Base-by-base conservation (phyloP, 2,888 invertebrate species). In the Subacronicta megacephala region DNA sequence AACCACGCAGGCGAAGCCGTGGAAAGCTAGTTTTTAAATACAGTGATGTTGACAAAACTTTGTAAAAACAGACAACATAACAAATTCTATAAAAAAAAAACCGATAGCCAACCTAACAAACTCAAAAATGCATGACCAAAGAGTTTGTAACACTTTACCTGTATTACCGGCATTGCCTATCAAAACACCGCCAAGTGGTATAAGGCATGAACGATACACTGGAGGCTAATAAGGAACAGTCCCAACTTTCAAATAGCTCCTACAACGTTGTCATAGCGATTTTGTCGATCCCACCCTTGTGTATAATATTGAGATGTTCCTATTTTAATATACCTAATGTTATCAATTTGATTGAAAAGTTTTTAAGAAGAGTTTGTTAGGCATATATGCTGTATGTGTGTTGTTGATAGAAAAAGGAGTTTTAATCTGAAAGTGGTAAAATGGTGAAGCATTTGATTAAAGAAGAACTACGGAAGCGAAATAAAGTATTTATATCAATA, bases 171-270 rank as follows among this genome's bases (percentile, higher is more conserved):
- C 43, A 47, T 40, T 33, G 31, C 29, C 15, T 38, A 31, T 38
- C 35, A 40, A 52, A 74, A 53, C 33, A 43, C 40, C 40, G 36
- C 40, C 55, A 52, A 72, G 49, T 52, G 41, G 42, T 17, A 31
- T 54, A 56, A 66, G 47, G 43, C 37, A 42, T 18, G 26, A 44
- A 72, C 46, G n/a, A 41, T 18, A 41, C 76, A 62, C 76, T 12
- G 17, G 71, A 49, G 71, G 7, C 17, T 36, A 37, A 46, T 75
- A 72, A 55, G 62, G 62, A 66, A 67, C 52, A 65, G 46, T 40
- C 61, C 3, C 37, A 47, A 49, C 50, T 72, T 58, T 13, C 13
- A 35, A 12, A 16, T 29, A 35, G 13, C 47, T 40, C n/a, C 5
- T 46, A 44, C 33, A 59, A 72, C 40, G 67, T 72, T 66, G 52